phyloP scores from a whole-genome alignment of 1,140 invertebrate species.

The Steinernema feltiae region DNA sequence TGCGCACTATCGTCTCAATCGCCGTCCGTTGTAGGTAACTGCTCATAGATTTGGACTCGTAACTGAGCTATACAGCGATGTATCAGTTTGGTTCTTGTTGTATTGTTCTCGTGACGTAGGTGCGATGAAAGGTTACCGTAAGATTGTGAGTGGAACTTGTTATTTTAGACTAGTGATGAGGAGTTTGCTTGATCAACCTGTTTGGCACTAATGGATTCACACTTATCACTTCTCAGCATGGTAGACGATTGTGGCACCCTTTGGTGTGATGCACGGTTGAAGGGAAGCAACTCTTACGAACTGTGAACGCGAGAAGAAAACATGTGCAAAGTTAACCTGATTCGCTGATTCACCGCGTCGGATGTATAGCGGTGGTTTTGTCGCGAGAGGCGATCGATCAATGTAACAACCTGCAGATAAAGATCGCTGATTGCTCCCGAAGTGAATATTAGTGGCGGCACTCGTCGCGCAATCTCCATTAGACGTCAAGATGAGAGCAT shows the following conservation, averaged over 20 bases:
- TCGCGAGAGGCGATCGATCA: conserved; percentile 10
- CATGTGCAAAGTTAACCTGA: not conserved
- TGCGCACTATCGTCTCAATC: conserved; percentile 2
- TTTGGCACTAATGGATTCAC: not conserved
- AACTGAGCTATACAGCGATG: too few species aligned
- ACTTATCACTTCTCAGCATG: not conserved
- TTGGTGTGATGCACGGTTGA: too few species aligned
- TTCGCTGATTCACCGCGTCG: conserved; percentile 2
- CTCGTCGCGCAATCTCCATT: not conserved
- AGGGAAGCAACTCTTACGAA: not conserved
- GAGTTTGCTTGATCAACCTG: not conserved
- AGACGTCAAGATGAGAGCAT: too few species aligned
- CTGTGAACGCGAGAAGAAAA: not conserved
- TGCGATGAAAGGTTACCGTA: not conserved
- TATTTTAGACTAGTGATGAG: not conserved
- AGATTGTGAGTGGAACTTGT: not conserved
- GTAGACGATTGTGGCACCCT: not conserved
- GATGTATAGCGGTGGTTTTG: conserved; percentile 6
- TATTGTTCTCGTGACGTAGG: too few species aligned
- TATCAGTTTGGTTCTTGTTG: too few species aligned
- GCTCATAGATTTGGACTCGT: not conserved
- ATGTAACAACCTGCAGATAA: conserved; percentile 14
- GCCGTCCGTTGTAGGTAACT: not conserved
- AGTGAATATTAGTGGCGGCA: not conserved
- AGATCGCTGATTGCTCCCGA: not conserved